Percentiles rank a stretch among this genome's conserved stretches.
Evolutionary conservation across 2,888 invertebrate species (phyloP).

Genomic region (Drosophila pullipes): DNA sequence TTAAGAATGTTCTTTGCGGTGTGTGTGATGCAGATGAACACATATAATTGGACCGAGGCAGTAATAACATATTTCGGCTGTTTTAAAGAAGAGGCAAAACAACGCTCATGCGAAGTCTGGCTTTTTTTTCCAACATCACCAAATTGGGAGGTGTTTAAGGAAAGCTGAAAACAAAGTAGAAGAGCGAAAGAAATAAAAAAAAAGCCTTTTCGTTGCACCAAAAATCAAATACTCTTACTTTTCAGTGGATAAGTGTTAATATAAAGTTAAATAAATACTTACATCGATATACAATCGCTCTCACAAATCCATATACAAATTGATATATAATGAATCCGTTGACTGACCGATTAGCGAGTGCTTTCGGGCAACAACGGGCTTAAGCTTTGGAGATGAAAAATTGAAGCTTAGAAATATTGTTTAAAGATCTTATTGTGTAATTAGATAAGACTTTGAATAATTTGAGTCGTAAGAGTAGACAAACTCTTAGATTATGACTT

Average conservation of each 20-base stretch:
- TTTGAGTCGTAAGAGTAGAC: neutral
- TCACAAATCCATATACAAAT: neutral
- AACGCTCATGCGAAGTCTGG: constrained; percentile 46
- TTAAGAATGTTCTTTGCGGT: constrained; percentile 58
- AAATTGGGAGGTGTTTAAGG: constrained; percentile 54
- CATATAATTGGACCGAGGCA: constrained; percentile 74
- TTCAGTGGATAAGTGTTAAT: neutral
- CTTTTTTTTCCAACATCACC: constrained; percentile 44
- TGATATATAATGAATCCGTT: neutral
- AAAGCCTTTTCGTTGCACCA: neutral
- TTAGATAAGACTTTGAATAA: neutral
- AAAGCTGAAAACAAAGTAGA: constrained; percentile 58
- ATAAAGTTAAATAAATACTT: neutral
- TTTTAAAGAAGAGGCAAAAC: constrained; percentile 56
- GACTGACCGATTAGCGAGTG: neutral
- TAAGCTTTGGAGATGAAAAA: neutral
- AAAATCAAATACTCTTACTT: constrained; percentile 33
- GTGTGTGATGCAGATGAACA: constrained; percentile 74
- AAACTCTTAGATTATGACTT: neutral
- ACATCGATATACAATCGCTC: neutral
- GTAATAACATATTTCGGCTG: constrained; percentile 70
- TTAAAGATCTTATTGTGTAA: neutral
- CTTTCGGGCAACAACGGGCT: neutral
- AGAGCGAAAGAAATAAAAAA: constrained; percentile 33
- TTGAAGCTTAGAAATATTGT: neutral